A percentile compares a stretch with the other conserved stretches of the same genome.
phyloP scores from a whole-genome alignment of 2,797 vertebrate species.

The Lepilemur septentrionalis region DNA sequence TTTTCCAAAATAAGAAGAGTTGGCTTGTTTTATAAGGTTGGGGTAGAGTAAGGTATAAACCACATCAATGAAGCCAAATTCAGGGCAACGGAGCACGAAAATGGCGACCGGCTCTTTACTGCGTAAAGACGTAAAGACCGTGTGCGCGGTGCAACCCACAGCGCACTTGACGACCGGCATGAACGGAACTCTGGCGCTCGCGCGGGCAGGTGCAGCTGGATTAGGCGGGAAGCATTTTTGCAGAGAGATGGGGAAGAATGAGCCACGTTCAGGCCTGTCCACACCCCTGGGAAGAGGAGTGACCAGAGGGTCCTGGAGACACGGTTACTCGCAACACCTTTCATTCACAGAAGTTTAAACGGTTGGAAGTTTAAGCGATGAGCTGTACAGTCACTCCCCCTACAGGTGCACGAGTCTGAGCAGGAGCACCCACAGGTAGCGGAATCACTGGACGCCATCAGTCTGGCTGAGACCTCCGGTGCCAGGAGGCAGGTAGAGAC shows the following conservation, averaged over 20 bases:
- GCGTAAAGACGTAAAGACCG: background rate
- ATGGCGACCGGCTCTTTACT: background rate
- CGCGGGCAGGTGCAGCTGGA: background rate
- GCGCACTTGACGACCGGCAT: fast-evolving
- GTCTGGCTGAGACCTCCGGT: background rate
- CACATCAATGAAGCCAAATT: background rate
- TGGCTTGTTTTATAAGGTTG: background rate
- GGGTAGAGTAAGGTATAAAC: background rate
- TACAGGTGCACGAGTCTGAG: fast-evolving
- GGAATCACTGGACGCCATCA: background rate
- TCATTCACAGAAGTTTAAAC: background rate
- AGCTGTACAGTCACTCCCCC: too few relatives aligned
- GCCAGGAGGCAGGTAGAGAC: background rate
- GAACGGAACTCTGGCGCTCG: fast-evolving
- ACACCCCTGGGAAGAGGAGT: background rate
- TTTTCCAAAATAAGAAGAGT: background rate
- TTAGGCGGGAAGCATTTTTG: too few relatives aligned
- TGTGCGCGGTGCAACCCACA: background rate
- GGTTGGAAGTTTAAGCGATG: background rate
- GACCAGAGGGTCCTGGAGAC: background rate
- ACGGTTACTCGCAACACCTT: background rate
- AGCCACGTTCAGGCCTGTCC: background rate
- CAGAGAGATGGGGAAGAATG: background rate
- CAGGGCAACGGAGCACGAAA: background rate
- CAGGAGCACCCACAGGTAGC: too few relatives aligned